A percentile compares a stretch with the other conserved stretches of the same genome.
phyloP scores from a whole-genome alignment of 2,888 invertebrate genomes.

The Leptinotarsa tumamoca region DNA sequence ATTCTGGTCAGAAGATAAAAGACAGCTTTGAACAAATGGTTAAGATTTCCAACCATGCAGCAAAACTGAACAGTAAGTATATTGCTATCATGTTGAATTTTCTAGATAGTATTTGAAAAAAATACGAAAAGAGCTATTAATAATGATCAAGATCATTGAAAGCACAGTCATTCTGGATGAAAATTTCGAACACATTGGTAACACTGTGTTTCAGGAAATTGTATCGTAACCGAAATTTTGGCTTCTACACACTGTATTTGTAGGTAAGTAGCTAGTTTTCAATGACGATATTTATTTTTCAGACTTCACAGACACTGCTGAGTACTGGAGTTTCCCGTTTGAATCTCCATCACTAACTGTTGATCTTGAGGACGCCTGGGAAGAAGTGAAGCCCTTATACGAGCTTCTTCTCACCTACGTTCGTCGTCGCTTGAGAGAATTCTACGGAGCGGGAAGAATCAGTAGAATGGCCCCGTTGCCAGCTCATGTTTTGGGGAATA shows the following conservation, averaged over 20 bases:
- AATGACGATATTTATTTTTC: constrained; percentile 44
- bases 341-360: constrained; percentile 81
- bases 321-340: constrained; percentile 91
- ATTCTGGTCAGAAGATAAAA: constrained; percentile 82
- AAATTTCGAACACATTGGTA: no score
- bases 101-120: no score
- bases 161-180: no score
- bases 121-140: no score
- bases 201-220: no score
- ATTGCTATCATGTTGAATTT: neutral
- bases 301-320: constrained; percentile 90
- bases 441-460: constrained; percentile 86
- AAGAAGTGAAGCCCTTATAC: constrained; percentile 87
- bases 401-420: constrained; percentile 91
- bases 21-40: constrained; percentile 85
- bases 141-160: no score
- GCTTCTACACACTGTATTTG: no score
- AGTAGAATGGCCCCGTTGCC: constrained; percentile 85
- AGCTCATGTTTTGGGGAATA: constrained; percentile 88
- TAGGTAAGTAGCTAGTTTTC: no score
- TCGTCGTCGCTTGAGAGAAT: constrained; percentile 82
- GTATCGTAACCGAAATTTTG: no score
- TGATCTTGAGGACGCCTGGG: constrained; percentile 86
- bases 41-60: constrained; percentile 84
- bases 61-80: constrained; percentile 81